Base-by-base conservation (phyloP, 2,888 invertebrate genomes). In the Sarcophaga subvicina region DNA sequence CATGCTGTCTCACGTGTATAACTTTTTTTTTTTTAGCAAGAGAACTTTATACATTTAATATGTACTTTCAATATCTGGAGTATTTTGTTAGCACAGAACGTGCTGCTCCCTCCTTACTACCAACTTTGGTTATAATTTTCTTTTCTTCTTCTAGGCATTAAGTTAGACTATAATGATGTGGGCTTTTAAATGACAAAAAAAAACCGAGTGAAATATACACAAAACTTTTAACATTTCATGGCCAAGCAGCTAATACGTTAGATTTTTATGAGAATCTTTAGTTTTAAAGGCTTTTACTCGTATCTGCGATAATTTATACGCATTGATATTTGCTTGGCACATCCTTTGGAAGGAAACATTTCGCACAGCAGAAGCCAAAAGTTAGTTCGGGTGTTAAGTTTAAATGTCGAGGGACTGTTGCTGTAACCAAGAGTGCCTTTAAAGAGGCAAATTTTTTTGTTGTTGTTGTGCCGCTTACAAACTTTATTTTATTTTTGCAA, bases 321-420 rank as follows among this genome's bases (percentile, higher is more conserved):
- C 79, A 79, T 71, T 71, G 70, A 79, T 70, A 70, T 67, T 45
- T 10, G 17, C 22, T 66, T 59, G 14, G 45, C 6, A 11, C 20
- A 62, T 45, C 37, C 3, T 67, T 27, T 37, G 4, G 62, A 22
- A 0, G 62, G 62, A 22, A 54, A 54, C 17, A 54, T 62, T 37
- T 17, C 6, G 66, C 37, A 20, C 12, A 45, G n/a, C 20, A 20
- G 20, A 64, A 70, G 54, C 78, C 78, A 83, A 83, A 83, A 83
- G 83, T 83, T 75, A 70, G 79, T 62, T 69, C 64, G 37, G 70
- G 83, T 66, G 72, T 25, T 79, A 63, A 81, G 71, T 71, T 62
- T 60, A 70, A 78, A 78, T 87, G 78, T 71, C 87, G 59, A 67
- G 87, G 75, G 87, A 84, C 70, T 67, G 67, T 80, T 86, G 79